These are phyloP conservation scores for Oryzias sinensis DNA, from an alignment of 2,797 vertebrate species.

Conservation along the genomic window DNA sequence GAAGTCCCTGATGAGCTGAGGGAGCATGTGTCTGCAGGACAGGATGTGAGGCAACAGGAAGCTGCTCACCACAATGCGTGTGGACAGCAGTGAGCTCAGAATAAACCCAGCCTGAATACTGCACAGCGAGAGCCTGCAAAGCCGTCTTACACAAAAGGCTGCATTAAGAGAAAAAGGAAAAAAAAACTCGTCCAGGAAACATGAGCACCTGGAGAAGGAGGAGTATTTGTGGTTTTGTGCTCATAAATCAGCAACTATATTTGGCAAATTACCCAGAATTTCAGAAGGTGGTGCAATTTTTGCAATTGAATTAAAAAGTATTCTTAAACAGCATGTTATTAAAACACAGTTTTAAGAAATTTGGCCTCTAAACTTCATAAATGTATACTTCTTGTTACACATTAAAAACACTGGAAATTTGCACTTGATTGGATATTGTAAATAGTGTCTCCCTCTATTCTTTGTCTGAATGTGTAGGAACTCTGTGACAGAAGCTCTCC, in stretches of 20 bases:
- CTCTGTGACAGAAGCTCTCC: no score
- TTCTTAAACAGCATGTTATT: slow-evolving; percentile 9
- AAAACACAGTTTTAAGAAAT: slow-evolving; percentile 10
- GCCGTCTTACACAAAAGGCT: slow-evolving; percentile 14
- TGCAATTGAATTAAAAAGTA: slow-evolving; percentile 10
- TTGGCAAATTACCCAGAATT: slow-evolving; percentile 21
- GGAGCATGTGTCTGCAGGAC: slow-evolving; percentile 30
- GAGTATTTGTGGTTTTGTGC: slow-evolving; percentile 7
- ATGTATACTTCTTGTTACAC: no score
- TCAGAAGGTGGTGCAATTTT: slow-evolving; percentile 13
- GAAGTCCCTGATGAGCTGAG: slow-evolving; percentile 58
- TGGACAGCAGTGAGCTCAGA: slow-evolving; percentile 52
- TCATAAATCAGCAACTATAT: slow-evolving; percentile 20
- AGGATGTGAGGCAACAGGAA: slow-evolving; percentile 71
- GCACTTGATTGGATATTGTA: no score
- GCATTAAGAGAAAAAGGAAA: neutral
- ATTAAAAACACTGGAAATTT: no score
- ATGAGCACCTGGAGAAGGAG: slow-evolving; percentile 30
- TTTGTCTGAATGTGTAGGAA: no score
- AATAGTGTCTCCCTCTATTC: no score
- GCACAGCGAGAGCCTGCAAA: slow-evolving; percentile 36
- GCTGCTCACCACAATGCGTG: slow-evolving; percentile 58
- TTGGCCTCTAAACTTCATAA: neutral
- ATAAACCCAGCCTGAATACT: slow-evolving; percentile 45
- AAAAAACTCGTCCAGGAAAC: slow-evolving; percentile 29